Base-by-base conservation (phyloP, 2,113 vertebrate species). In the Odocoileus hemionus region DNA sequence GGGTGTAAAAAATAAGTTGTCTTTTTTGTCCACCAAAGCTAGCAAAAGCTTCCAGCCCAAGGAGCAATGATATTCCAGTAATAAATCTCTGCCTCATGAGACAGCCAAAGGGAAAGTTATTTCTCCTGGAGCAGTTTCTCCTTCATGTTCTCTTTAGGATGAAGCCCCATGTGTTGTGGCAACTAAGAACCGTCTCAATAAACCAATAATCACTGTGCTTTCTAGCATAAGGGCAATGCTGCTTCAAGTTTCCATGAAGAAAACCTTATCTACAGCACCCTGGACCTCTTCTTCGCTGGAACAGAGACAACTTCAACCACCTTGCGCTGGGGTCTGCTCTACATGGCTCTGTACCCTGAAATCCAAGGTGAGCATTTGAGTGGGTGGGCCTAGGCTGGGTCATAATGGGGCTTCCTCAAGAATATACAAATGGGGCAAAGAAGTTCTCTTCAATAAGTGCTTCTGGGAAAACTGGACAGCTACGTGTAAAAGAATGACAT, bases 221-320 rank as follows among this genome's bases (percentile, higher is more conserved):
- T 74, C 67, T 98, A 82, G 61, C 19, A 98, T 95, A 96, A 98
- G 12, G 97, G 90, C 3, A 84, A 97, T 0, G 14, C 7, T 0
- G 39, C 94, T 1, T 70, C 98, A 67, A 98, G 50, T 39, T 99
- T 99, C 96, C n/a, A 89, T 28, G 91, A 99, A 1, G 92, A 98
- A 28, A 98, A 99, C 58, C 97, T 99, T 1, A 23, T 82, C 45
- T 11, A 79, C 0, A 99, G 98, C 2, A 3, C 96, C 0, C 3
- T 99, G 0, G 99, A 99, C 90, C 98, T 99, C 76, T 98, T 99
- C 76, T 70, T 97, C 0, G 99, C 99, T 7, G 99, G 99, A 89
- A 99, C 99, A 0, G 98, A 99, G 95, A 99, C 97, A 67, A 98
- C 98, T 0, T 98, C 98, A 6, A 98, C 99, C 0, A 99, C 99